phyloP scores from a whole-genome alignment of 2,797 vertebrate genomes.

The Lates japonicus region DNA sequence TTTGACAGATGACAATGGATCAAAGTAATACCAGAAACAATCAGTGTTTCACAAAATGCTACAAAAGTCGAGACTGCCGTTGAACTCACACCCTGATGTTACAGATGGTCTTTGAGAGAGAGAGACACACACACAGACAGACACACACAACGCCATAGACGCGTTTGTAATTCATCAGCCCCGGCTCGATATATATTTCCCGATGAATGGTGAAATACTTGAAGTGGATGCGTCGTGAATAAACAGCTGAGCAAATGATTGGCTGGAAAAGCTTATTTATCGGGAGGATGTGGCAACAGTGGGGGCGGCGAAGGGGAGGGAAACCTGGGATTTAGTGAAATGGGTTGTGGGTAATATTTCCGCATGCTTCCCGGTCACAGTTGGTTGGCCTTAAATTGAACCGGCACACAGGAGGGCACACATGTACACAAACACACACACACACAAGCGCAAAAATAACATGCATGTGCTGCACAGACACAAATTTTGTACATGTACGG shows the following conservation, averaged over 20 bases:
- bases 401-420: conserved; percentile 34
- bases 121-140: conserved; percentile 2
- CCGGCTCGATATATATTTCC: conserved; percentile 39
- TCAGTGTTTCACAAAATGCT: conserved; percentile 59
- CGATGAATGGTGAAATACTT: conserved; percentile 55
- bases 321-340: conserved; percentile 68
- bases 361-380: conserved; percentile 77
- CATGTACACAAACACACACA: conserved; percentile 12
- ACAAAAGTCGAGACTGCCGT: conserved; percentile 25
- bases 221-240: conserved; percentile 56
- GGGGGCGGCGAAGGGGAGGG: conserved; percentile 21
- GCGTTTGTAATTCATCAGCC: conserved; percentile 54
- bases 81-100: conserved; percentile 34
- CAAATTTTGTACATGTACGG: conserved; percentile 10
- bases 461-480: not conserved
- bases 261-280: conserved; percentile 77
- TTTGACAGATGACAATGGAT: conserved; percentile 66
- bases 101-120: conserved; percentile 31
- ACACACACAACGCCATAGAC: conserved; percentile 13
- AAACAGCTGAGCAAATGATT: conserved; percentile 68
- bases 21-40: conserved; percentile 64
- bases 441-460: conserved; percentile 19
- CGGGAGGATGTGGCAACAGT: conserved; percentile 31
- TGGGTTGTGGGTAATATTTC: conserved; percentile 81
- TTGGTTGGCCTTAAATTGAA: conserved; percentile 82